Base-by-base conservation (phyloP, 2,113 vertebrate genomes). In the Channa argus region DNA sequence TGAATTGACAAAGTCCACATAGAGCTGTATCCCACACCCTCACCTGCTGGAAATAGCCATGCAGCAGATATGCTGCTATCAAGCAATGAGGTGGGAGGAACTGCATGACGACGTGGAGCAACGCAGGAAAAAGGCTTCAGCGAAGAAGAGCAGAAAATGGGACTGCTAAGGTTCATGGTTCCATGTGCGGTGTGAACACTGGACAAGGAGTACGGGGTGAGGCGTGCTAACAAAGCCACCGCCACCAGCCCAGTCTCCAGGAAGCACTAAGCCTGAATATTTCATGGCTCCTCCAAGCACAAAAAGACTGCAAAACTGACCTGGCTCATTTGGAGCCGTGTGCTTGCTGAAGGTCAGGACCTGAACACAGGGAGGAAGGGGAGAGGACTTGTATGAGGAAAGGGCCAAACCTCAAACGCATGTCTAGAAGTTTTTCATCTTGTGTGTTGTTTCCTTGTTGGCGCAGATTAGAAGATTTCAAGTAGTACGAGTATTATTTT, bases 211-310 rank as follows among this genome's bases (percentile, higher is more conserved):
- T 60, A 70, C 39, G 2, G 60, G 65, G 75, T 11, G 56, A 84
- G 94, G 95, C 94, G 88, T 86, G 95, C 94, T 94, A 95, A 96
- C 96, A 97, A 96, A 97, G 95, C 95, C 94, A 96, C 95, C 94
- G 96, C 95, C 96, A 97, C 96, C 96, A 97, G 96, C 95, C 95
- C 95, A 94, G 95, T 96, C 95, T 96, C 95, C 94, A 93, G 94
- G 96, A 96, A 96, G 95, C 95, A 93, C 92, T 88, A 87, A 94
- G 93, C 88, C 93, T 97, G 95, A 97, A 97, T 97, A 96, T 98
- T 98, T 98, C 93, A 98, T 98, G 96, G 96, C 86, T 96, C 95
- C 96, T 96, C 89, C 95, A 82, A 97, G 96, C 96, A 96, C 96
- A 96, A 96, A 96, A 96, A 95, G 94, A 96, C 96, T 94, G 94